These are phyloP conservation scores for Ommatoiulus sabulosus DNA, from an alignment of 2,888 invertebrate genomes.

Conservation along the genomic window DNA sequence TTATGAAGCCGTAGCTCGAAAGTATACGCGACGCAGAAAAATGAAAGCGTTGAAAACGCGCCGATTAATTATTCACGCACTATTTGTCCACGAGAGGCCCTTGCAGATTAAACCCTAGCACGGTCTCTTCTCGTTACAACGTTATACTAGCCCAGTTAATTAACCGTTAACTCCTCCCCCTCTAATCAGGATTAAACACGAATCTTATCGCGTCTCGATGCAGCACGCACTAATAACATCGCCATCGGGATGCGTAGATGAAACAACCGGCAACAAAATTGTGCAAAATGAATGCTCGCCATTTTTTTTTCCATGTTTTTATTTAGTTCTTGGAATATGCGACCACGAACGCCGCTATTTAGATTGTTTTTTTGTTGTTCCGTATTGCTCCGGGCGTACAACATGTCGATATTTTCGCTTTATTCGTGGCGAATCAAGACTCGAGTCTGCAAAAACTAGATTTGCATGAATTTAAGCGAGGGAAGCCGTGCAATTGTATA, in stretches of 20 bases:
- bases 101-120: constrained; percentile 22
- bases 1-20: neutral
- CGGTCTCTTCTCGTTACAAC: neutral
- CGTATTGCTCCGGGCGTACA: neutral
- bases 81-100: neutral
- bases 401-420: neutral
- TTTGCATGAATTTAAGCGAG: neutral
- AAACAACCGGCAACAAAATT: neutral
- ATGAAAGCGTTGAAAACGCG: constrained; percentile 1
- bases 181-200: neutral
- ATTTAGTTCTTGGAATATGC: neutral
- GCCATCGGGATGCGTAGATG: neutral
- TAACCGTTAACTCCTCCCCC: constrained; percentile 26
- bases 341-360: neutral
- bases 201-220: constrained; percentile 13
- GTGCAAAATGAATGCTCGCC: neutral
- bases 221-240: neutral
- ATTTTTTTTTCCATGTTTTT: neutral
- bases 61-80: neutral
- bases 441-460: neutral
- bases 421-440: neutral
- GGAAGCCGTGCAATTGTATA: neutral
- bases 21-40: neutral
- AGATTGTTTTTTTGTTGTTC: too few relatives aligned
- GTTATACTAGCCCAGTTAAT: neutral